These are phyloP conservation scores for Burhinus bistriatus DNA, from an alignment of 2,113 vertebrate genomes.

Conservation along the genomic window DNA sequence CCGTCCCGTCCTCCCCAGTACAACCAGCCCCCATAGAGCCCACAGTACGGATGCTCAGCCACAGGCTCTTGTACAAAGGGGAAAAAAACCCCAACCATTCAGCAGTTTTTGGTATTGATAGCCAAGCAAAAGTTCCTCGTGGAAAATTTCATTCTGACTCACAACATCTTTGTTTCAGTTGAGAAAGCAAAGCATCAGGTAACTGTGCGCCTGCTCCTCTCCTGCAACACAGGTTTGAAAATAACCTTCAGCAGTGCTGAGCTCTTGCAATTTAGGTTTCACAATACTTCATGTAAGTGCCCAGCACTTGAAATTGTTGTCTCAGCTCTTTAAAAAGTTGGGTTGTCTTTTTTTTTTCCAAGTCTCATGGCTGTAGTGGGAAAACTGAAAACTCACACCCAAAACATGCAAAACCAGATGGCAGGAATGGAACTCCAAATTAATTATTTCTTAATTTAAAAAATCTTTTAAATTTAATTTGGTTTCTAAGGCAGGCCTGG, in stretches of 20 bases:
- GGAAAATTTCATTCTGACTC: neutral
- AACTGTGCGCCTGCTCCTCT: neutral
- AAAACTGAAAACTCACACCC: neutral
- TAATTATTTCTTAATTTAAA: slow-evolving; percentile 26
- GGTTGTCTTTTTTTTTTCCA: neutral
- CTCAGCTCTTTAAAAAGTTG: neutral
- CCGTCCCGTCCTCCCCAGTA: accelerated
- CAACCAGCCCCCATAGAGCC: accelerated
- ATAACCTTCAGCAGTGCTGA: neutral
- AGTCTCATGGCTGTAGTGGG: neutral
- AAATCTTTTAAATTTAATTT: neutral
- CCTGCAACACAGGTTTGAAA: neutral
- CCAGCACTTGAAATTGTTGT: neutral
- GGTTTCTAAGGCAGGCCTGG: neutral
- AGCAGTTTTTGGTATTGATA: neutral
- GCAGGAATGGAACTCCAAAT: neutral
- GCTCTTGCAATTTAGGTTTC: neutral
- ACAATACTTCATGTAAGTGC: neutral
- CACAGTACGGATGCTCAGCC: accelerated
- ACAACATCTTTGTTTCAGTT: neutral
- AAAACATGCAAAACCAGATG: neutral
- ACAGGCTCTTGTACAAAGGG: neutral
- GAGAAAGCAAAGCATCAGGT: neutral
- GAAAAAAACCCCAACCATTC: neutral
- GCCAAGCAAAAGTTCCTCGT: neutral